phyloP scores from a whole-genome alignment of 2,888 invertebrate genomes.

The Phyllotreta striolata region DNA sequence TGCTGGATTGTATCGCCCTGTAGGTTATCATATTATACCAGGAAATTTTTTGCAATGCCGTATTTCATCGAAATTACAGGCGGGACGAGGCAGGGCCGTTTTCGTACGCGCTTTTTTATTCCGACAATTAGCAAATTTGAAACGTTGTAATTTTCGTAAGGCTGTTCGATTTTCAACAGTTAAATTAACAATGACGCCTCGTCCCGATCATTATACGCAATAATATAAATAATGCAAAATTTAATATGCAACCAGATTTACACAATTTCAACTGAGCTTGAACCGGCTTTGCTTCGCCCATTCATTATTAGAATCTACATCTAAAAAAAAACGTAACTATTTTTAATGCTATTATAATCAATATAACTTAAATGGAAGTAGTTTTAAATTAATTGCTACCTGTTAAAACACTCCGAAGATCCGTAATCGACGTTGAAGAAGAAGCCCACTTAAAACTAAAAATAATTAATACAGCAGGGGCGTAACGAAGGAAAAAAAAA shows the following conservation, averaged over 20 bases:
- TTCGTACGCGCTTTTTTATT: slow-evolving; percentile 19
- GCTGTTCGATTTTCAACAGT: slow-evolving; percentile 20
- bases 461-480: not conserved
- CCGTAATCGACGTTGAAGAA: not conserved
- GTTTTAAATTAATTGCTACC: slow-evolving; percentile 12
- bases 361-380: slow-evolving; percentile 3
- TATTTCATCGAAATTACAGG: slow-evolving; percentile 22
- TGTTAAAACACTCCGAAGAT: not conserved
- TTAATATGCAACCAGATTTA: no score
- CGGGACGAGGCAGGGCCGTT: slow-evolving; percentile 11
- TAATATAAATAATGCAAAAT: no score
- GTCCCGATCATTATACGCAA: no score
- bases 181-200: slow-evolving; percentile 20
- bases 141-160: slow-evolving; percentile 20
- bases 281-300: no score
- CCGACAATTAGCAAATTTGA: slow-evolving; percentile 14
- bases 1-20: not conserved
- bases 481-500: not conserved
- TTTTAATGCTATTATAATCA: not conserved
- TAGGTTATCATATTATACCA: slow-evolving; percentile 11
- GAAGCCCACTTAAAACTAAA: slow-evolving; percentile 1
- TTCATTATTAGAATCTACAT: no score
- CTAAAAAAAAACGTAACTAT: no score
- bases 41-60: slow-evolving; percentile 11
- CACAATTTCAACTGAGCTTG: no score